Percentiles rank a stretch among this genome's conserved stretches.
These are phyloP conservation scores for Ambastaia sidthimunki DNA, from an alignment of 2,797 vertebrate genomes.

Conservation along the genomic window DNA sequence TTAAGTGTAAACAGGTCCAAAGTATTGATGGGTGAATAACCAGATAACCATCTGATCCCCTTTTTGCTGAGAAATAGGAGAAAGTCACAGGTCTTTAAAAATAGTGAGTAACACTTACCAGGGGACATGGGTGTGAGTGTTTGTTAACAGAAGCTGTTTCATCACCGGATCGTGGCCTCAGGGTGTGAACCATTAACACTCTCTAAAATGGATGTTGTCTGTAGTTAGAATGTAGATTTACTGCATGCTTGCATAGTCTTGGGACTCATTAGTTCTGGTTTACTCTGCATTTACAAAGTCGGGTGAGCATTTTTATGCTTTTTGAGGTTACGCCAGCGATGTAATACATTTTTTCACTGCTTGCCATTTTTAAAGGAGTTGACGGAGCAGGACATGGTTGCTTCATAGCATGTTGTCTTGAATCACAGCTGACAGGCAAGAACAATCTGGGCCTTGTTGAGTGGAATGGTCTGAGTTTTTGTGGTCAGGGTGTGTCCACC, in stretches of 20 bases:
- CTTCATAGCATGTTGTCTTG: conserved; percentile 7
- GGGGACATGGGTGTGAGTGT: conserved; percentile 63
- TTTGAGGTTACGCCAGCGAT: conserved; percentile 5
- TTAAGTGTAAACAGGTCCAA: no score
- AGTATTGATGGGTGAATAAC: no score
- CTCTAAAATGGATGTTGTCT: conserved; percentile 48
- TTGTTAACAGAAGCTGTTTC: conserved; percentile 71
- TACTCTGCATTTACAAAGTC: conserved; percentile 35
- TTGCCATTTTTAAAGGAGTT: conserved; percentile 12
- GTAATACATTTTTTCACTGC: conserved; percentile 11
- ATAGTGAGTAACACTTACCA: conserved; percentile 26
- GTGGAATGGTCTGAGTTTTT: conserved; percentile 9
- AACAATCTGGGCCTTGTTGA: not conserved
- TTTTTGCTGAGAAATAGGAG: no score
- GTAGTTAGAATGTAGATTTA: conserved; percentile 56
- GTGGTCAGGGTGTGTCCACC: conserved; percentile 25
- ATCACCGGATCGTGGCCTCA: conserved; percentile 62
- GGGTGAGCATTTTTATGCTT: conserved; percentile 25
- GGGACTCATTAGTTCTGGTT: conserved; percentile 44
- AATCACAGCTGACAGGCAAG: conserved; percentile 30
- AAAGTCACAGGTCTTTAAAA: not conserved
- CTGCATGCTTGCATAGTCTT: conserved; percentile 26
- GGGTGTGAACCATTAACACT: conserved; percentile 75
- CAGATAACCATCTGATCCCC: no score
- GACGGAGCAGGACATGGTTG: not conserved